Base-by-base conservation (phyloP, 2,797 vertebrate genomes). In the Sebastes hubbsi region DNA sequence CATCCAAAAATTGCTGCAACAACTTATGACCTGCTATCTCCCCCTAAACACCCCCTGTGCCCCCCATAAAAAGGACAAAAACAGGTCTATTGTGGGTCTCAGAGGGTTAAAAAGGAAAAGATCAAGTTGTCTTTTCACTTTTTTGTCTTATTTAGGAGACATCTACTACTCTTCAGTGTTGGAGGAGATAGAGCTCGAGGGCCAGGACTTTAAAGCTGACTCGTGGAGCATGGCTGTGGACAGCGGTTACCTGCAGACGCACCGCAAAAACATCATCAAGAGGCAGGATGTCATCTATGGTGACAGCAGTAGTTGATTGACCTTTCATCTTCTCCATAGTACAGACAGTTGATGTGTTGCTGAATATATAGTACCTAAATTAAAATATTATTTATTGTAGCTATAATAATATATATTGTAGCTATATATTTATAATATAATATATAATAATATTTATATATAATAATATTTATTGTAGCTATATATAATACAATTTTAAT, bases 241-340 rank as follows among this genome's bases (percentile, higher is more conserved):
- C 12, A 95, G 91, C 78, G 79, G 88, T 65, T 99, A 96, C 90
- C 87, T 99, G 54, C 97, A 98, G 87, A 94, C 96, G 52, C 98
- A 97, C 69, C 95, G 96, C 78, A 98, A 98, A 92, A 97, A 97
- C 1, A 86, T 97, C 76, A 98, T 98, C 96, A 98, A 98, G 80
- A 95, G 97, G 36, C 98, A 99, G 91, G 98, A 98, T 0, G 97
- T 99, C 91, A 98, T 99, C 84, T 99, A 98, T 0, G 98, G 98
- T 99, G 87, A 91, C 88, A 27, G 11, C 25, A 46, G 49, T 60
- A 62, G 52, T 65, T 54, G 25, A 29, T 22, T 46, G 3, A 32
- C 7, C 9, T 54, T 56, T 27, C 54, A 22, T 30, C 22, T 38
- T 20, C 10, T 6, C 9, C 1, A 14, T 3, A 8, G 11, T 14